A percentile compares a stretch with the other conserved stretches of the same genome.
phyloP scores from a whole-genome alignment of 1,140 invertebrate genomes.

The Caenorhabditis tropicalis region DNA sequence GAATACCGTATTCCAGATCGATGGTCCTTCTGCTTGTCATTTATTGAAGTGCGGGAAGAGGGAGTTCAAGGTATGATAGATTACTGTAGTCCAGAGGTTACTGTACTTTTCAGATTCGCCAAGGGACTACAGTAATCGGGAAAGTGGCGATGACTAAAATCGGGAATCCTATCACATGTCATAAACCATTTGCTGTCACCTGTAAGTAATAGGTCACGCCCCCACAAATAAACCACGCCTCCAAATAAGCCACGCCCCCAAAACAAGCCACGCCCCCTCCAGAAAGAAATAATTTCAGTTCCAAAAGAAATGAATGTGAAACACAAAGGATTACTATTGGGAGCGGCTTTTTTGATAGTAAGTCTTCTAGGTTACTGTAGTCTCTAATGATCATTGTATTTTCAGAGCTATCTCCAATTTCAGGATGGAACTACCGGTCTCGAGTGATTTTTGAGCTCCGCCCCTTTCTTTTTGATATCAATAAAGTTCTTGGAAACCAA shows the following conservation, averaged over 20 bases:
- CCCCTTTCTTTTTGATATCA: too few relatives aligned
- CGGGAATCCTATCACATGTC: slow-evolving; percentile 45
- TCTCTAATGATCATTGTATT: too few relatives aligned
- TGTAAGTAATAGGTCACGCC: slow-evolving; percentile 47
- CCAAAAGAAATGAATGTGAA: slow-evolving; percentile 47
- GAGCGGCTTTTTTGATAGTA: slow-evolving; percentile 53
- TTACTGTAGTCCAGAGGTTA: not conserved
- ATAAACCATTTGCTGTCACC: slow-evolving; percentile 33
- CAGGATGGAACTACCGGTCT: not conserved
- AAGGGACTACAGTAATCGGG: slow-evolving; percentile 31
- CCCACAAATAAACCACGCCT: too few relatives aligned
- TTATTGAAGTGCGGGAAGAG: slow-evolving; percentile 49
- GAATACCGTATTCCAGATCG: slow-evolving; percentile 30
- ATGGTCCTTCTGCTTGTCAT: slow-evolving; percentile 44
- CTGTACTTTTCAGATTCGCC: not conserved
- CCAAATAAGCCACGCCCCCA: not conserved
- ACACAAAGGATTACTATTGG: slow-evolving; percentile 42
- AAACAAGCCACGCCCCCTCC: not conserved
- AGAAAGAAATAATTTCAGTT: slow-evolving; percentile 7
- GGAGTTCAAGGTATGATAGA: slow-evolving; percentile 47
- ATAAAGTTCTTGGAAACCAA: too few relatives aligned
- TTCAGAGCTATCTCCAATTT: slow-evolving; percentile 8
- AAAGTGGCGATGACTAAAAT: slow-evolving; percentile 39
- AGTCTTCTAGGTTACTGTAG: not conserved
- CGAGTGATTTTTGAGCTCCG: too few relatives aligned